phyloP scores from a whole-genome alignment of 2,888 invertebrate species.

The Cinara cedri region DNA sequence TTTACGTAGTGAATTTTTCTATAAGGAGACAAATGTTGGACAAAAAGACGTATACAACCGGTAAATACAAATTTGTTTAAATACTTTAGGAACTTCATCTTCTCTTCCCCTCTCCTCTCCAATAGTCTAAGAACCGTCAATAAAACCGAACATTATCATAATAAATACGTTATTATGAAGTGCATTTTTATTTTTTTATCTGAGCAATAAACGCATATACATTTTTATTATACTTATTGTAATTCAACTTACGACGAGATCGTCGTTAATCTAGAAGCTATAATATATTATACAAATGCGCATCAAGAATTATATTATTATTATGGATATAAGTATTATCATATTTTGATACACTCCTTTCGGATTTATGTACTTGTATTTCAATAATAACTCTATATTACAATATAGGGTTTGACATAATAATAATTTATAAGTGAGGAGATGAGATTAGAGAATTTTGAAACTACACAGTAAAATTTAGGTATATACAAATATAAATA shows the following conservation, averaged over 20 bases:
- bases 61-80: too few species aligned
- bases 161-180: slow-evolving; percentile 31
- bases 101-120: too few species aligned
- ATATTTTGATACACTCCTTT: slow-evolving; percentile 24
- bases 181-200: slow-evolving; percentile 40
- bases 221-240: slow-evolving; percentile 29
- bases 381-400: too few species aligned
- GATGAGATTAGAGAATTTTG: slow-evolving; percentile 5
- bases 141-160: slow-evolving; percentile 31
- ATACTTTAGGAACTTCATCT: too few species aligned
- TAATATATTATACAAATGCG: slow-evolving; percentile 14
- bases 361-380: slow-evolving; percentile 13
- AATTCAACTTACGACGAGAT: neutral
- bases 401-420: slow-evolving; percentile 3
- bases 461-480: neutral
- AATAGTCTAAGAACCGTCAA: neutral
- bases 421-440: too few species aligned
- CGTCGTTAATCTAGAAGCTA: slow-evolving; percentile 24
- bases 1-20: too few species aligned
- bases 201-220: slow-evolving; percentile 4
- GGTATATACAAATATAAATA: too few species aligned
- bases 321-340: too few species aligned
- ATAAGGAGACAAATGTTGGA: too few species aligned
- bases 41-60: too few species aligned
- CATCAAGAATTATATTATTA: slow-evolving; percentile 27